A percentile compares a stretch with the other conserved stretches of the same genome.
Evolutionary conservation across 2,888 invertebrate species (phyloP).

Genomic region (Odontomyia ornata): DNA sequence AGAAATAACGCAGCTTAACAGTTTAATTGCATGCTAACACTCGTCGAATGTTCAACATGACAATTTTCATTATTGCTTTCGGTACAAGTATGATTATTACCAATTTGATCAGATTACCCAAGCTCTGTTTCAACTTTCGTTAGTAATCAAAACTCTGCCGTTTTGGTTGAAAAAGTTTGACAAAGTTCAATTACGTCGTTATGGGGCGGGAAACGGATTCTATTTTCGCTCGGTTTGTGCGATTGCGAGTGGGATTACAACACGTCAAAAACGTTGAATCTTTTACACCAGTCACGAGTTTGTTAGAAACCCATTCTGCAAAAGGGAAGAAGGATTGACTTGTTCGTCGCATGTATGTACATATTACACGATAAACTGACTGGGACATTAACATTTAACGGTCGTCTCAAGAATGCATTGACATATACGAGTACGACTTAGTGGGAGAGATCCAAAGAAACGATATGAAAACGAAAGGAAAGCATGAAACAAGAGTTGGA

Average conservation of each 20-base stretch:
- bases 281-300: neutral
- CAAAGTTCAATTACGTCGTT: neutral
- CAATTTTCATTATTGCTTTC: too few species aligned
- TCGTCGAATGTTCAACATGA: too few species aligned
- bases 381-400: slow-evolving; percentile 16
- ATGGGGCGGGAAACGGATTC: neutral
- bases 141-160: neutral
- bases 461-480: neutral
- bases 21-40: too few species aligned
- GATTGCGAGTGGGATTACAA: neutral
- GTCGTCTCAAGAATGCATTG: slow-evolving; percentile 6
- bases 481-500: neutral
- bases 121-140: neutral
- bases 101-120: too few species aligned
- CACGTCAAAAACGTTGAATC: neutral
- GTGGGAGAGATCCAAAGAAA: neutral
- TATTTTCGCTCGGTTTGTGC: neutral
- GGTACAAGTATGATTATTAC: too few species aligned
- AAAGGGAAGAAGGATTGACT: neutral
- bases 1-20: too few species aligned
- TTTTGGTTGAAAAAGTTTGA: neutral
- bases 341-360: neutral
- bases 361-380: neutral
- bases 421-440: neutral
- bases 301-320: neutral